These are phyloP conservation scores for Phyto melanocephala DNA, from an alignment of 2,888 invertebrate species.

Conservation along the genomic window DNA sequence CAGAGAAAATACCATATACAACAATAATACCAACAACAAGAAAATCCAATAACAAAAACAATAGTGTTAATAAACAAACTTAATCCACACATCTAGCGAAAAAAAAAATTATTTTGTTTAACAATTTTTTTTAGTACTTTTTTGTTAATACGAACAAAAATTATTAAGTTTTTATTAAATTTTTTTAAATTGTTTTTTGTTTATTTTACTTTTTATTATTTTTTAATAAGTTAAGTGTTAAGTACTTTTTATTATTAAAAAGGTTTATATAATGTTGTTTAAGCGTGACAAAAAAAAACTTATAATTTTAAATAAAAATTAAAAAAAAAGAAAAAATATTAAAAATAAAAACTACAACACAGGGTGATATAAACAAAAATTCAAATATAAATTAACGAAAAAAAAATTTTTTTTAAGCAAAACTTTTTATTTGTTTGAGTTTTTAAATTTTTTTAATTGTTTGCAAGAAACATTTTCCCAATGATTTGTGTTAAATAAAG, in stretches of 20 bases:
- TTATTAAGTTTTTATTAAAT: neutral
- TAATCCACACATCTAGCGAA: constrained; percentile 26
- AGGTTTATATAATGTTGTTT: constrained; percentile 65
- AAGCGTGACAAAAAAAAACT: constrained; percentile 60
- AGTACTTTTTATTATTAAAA: constrained; percentile 25
- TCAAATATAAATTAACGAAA: no score
- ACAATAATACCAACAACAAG: constrained; percentile 5
- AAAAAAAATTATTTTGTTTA: neutral
- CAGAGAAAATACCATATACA: constrained; percentile 19
- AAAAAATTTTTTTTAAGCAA: no score
- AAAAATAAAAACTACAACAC: constrained; percentile 73
- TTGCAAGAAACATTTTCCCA: neutral
- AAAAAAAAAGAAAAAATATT: constrained; percentile 10
- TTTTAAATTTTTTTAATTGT: no score
- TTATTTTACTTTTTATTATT: constrained; percentile 2
- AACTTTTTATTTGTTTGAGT: no score
- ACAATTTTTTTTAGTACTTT: neutral
- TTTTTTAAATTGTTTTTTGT: neutral
- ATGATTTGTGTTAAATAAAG: no score
- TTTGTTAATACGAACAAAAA: no score
- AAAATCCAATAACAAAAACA: constrained; percentile 48
- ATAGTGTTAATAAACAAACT: constrained; percentile 55
- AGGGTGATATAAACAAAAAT: constrained; percentile 75
- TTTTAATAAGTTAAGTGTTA: constrained; percentile 37
- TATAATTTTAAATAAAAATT: constrained; percentile 47